Evolutionary conservation across 2,797 vertebrate species (phyloP).

Genomic region (Chelidonichthys spinosus): DNA sequence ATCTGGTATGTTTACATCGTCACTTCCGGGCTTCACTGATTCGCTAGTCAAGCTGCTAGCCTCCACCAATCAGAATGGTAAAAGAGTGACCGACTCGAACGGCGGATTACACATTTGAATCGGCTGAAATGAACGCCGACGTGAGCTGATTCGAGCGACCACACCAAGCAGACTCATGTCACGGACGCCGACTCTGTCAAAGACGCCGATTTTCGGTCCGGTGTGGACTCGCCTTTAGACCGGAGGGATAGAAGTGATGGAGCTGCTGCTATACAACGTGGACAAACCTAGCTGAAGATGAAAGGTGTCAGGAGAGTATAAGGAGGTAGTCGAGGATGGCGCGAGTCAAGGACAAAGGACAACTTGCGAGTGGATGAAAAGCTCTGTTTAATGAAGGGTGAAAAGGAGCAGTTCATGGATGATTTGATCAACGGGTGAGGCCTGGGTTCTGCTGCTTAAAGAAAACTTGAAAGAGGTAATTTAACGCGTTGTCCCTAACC

Average conservation of each 20-base stretch:
- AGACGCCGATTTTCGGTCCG: too few relatives aligned
- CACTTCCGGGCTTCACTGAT: too few relatives aligned
- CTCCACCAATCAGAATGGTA: too few relatives aligned
- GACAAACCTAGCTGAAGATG: slow-evolving; percentile 26
- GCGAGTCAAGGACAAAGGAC: slow-evolving; percentile 38
- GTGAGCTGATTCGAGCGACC: too few relatives aligned
- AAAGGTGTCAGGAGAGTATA: slow-evolving; percentile 19
- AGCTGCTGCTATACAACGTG: slow-evolving; percentile 9
- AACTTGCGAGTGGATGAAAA: slow-evolving; percentile 48
- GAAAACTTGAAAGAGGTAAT: background rate
- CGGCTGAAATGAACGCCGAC: too few relatives aligned
- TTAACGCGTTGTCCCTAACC: background rate
- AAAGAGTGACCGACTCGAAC: too few relatives aligned
- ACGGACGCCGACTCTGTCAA: too few relatives aligned
- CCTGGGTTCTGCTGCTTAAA: background rate
- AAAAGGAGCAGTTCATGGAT: slow-evolving; percentile 62
- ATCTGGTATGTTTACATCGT: too few relatives aligned
- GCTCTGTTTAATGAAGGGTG: slow-evolving; percentile 67
- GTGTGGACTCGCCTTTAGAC: too few relatives aligned
- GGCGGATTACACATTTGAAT: too few relatives aligned
- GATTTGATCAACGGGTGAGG: slow-evolving; percentile 41
- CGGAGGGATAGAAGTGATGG: slow-evolving; percentile 1
- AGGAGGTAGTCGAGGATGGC: slow-evolving; percentile 1
- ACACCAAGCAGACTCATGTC: too few relatives aligned
- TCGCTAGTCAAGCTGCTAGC: too few relatives aligned